Evolutionary conservation across 2,888 invertebrate species (phyloP).

Genomic region (Dione vanillae): DNA sequence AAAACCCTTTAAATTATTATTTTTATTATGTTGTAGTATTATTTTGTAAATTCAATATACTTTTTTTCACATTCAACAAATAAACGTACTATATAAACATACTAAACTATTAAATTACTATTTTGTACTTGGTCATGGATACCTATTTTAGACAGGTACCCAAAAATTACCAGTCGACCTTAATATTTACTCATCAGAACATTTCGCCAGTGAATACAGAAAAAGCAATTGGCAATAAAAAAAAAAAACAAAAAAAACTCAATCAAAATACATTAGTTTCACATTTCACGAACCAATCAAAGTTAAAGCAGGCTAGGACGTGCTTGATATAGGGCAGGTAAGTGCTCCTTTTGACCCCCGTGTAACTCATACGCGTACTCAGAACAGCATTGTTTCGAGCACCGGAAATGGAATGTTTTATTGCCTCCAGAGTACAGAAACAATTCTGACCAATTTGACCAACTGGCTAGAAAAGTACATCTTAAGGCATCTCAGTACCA

Average conservation of each 20-base stretch:
- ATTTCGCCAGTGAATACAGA: too few relatives aligned
- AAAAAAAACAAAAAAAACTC: background rate
- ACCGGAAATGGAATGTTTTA: background rate
- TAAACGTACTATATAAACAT: too few relatives aligned
- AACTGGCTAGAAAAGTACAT: constrained; percentile 22
- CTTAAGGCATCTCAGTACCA: constrained; percentile 12
- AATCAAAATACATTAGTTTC: background rate
- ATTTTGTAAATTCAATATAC: too few relatives aligned
- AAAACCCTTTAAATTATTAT: too few relatives aligned
- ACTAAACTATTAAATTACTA: too few relatives aligned
- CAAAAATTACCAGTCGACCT: too few relatives aligned
- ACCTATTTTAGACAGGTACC: too few relatives aligned
- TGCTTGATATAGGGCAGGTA: constrained; percentile 23
- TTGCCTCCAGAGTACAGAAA: constrained; percentile 4
- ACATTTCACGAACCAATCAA: constrained; percentile 4
- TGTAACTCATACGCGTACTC: constrained; percentile 18
- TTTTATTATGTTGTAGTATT: too few relatives aligned
- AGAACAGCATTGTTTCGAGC: constrained; percentile 17
- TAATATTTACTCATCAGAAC: too few relatives aligned
- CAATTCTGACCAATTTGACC: background rate
- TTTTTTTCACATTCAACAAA: too few relatives aligned
- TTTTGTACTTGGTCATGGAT: too few relatives aligned
- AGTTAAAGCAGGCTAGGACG: constrained; percentile 20
- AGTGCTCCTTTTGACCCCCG: constrained; percentile 25
- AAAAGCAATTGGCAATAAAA: background rate